Conservation (phyloP, 2,888 invertebrate genomes). For the Lithophane ornitopus region DNA sequence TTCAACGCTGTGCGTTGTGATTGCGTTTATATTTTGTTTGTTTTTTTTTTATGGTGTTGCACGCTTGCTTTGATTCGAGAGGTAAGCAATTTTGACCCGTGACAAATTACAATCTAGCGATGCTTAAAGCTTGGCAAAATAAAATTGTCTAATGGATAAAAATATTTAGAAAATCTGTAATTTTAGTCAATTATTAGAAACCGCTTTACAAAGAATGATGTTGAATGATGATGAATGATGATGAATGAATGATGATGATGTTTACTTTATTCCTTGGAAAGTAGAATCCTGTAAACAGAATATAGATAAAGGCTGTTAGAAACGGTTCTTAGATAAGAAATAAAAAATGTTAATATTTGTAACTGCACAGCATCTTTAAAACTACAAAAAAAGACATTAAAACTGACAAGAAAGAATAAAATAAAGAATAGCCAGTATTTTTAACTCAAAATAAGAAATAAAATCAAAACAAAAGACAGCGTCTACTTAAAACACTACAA, state of each 20-base stretch:
- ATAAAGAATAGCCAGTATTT: not conserved
- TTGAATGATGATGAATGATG: no score
- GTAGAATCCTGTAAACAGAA: not conserved
- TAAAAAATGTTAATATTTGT: not conserved
- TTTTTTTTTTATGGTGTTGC: slow-evolving; percentile 27
- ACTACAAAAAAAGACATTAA: not conserved
- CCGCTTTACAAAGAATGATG: not conserved
- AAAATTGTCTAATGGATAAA: not conserved
- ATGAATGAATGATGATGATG: no score
- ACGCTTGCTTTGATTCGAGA: slow-evolving; percentile 51
- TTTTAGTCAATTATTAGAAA: not conserved
- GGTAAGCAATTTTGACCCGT: slow-evolving; percentile 45
- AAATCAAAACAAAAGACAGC: slow-evolving; percentile 13
- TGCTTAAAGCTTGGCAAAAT: not conserved
- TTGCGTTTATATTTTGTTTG: slow-evolving; percentile 54
- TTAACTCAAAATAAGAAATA: not conserved
- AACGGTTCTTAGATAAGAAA: not conserved
- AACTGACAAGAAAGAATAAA: not conserved
- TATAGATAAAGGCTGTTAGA: not conserved
- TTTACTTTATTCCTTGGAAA: not conserved
- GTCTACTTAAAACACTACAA: slow-evolving; percentile 24
- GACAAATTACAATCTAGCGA: slow-evolving; percentile 25
- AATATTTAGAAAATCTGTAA: not conserved
- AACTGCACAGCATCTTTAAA: not conserved
- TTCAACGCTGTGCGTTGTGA: slow-evolving; percentile 55